phyloP scores from a whole-genome alignment of 2,113 vertebrate genomes.

The Macroglossus sobrinus region DNA sequence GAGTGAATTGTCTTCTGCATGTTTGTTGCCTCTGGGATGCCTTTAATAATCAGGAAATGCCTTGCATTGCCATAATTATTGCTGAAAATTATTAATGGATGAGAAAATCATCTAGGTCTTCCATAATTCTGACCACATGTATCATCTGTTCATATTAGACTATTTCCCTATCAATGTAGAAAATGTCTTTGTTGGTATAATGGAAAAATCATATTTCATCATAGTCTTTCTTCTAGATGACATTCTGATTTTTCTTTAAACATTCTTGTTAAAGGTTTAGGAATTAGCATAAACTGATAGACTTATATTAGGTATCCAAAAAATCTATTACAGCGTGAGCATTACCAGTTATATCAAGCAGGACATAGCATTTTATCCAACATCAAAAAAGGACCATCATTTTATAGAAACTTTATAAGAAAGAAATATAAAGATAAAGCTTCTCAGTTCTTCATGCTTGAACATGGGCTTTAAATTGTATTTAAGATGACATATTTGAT shows the following conservation, averaged over 20 bases:
- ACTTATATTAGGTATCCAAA: not conserved
- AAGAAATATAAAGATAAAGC: not conserved
- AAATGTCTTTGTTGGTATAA: not conserved
- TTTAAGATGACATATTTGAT: not conserved
- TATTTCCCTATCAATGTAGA: not conserved
- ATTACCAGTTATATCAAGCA: not conserved
- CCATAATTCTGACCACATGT: not conserved
- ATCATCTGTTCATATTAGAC: not conserved
- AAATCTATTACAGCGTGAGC: not conserved
- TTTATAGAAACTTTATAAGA: not conserved
- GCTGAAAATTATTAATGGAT: not conserved
- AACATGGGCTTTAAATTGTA: not conserved
- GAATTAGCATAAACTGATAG: slow-evolving; percentile 16
- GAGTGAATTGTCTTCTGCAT: not conserved
- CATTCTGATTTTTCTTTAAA: not conserved
- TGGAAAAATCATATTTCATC: not conserved
- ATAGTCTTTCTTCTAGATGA: slow-evolving; percentile 17
- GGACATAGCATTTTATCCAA: not conserved
- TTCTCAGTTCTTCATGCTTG: not conserved
- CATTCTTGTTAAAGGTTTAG: not conserved
- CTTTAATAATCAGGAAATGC: not conserved
- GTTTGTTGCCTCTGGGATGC: not conserved
- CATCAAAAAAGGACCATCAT: not conserved
- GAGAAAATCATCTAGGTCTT: not conserved
- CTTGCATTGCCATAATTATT: not conserved